phyloP scores from a whole-genome alignment of 2,888 invertebrate species.

The Melipona beecheii region DNA sequence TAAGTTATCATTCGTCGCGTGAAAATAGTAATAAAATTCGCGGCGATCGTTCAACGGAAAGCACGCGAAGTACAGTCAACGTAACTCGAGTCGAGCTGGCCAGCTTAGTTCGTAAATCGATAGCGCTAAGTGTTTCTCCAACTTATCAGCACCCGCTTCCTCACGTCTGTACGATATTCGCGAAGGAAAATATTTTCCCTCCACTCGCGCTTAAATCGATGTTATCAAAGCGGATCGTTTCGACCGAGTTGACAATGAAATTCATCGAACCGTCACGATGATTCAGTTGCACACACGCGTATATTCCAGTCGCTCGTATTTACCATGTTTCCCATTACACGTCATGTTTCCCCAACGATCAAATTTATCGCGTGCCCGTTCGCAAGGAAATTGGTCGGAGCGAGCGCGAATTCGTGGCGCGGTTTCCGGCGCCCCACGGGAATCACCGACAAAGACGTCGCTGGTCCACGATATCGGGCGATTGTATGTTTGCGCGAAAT shows the following conservation, averaged over 20 bases:
- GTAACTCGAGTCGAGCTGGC: too few species aligned
- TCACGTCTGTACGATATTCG: too few species aligned
- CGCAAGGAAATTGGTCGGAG: background rate
- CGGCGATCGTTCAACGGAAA: too few species aligned
- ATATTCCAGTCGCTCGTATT: background rate
- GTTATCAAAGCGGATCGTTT: constrained; percentile 9
- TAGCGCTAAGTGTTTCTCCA: too few species aligned
- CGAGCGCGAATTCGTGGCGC: constrained; percentile 12
- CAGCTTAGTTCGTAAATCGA: too few species aligned
- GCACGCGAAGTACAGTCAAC: too few species aligned
- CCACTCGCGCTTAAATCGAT: constrained; percentile 2
- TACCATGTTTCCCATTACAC: constrained; percentile 14
- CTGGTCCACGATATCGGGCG: background rate
- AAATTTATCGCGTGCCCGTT: constrained; percentile 14
- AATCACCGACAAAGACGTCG: background rate
- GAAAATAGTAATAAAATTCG: too few species aligned
- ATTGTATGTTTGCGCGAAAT: constrained; percentile 42
- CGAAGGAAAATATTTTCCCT: background rate
- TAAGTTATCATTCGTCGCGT: too few species aligned
- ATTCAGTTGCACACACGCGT: background rate
- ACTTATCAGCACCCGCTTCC: too few species aligned
- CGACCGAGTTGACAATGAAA: constrained; percentile 5
- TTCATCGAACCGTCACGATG: constrained; percentile 23
- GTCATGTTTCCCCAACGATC: constrained; percentile 9
- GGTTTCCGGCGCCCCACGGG: background rate